These are phyloP conservation scores for Dryobates pubescens DNA, from an alignment of 2,797 vertebrate genomes.

Conservation along the genomic window DNA sequence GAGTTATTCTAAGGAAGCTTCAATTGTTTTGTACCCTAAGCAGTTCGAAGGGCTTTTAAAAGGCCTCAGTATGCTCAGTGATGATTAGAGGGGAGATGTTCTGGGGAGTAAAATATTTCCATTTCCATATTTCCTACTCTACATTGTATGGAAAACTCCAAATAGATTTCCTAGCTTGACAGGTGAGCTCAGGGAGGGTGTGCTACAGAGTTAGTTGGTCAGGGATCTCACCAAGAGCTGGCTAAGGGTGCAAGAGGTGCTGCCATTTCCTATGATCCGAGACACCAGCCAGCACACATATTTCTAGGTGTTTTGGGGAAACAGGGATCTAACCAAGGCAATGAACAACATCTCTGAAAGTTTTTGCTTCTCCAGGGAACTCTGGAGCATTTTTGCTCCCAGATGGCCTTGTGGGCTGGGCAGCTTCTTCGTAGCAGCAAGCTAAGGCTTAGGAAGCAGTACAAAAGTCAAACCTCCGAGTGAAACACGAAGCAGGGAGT, in stretches of 20 bases:
- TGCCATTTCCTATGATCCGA: background rate
- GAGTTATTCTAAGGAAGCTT: background rate
- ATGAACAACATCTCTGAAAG: background rate
- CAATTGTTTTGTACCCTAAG: background rate
- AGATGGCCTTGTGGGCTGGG: background rate
- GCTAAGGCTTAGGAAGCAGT: background rate
- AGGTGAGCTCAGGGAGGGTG: background rate
- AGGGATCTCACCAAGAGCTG: background rate
- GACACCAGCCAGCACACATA: background rate
- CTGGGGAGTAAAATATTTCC: background rate
- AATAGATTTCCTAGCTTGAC: background rate
- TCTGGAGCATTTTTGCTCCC: background rate
- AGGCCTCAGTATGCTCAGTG: background rate
- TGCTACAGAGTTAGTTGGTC: background rate
- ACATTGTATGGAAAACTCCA: too few species aligned
- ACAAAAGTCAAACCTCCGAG: constrained; percentile 19
- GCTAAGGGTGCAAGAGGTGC: background rate
- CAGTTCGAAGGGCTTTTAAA: background rate
- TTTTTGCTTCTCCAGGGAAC: background rate
- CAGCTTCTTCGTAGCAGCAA: background rate
- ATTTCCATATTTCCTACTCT: background rate
- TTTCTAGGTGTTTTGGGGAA: background rate
- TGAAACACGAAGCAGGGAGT: background rate
- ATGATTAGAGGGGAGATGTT: background rate
- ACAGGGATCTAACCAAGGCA: background rate